Evolutionary conservation across 2,113 vertebrate species (phyloP), one percentile per base, ranked within the genome.

Genomic region (Dasypus novemcinctus): DNA sequence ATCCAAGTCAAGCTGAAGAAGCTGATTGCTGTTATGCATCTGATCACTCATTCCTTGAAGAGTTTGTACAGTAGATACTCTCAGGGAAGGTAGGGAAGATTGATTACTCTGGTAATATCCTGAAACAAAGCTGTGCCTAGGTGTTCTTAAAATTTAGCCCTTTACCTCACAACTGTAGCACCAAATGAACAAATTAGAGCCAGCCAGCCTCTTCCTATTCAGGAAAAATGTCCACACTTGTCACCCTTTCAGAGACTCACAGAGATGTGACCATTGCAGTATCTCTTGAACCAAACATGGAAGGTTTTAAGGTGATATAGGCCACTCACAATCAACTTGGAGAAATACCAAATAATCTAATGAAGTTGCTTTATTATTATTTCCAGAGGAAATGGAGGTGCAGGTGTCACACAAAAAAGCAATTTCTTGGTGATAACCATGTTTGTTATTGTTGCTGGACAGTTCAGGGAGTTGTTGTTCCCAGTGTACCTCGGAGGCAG

Each of bases 1-100:
- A 20, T 1, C 78, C 79, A 21, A 41, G 49, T 13, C 33, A 10
- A 69, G 36, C 0, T 10, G 18, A 46, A 59, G 69, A 57, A n/a
- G 43, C 68, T 0, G 0, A 4, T n/a, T 25, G n/a, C 29, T 6
- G 15, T 57, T 31, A 2, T 0, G 2, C 0, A 0, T 7, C 64
- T 4, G 25, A 33, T 5, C 14, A 4, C 4, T 6, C 27, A 1
- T 14, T 25, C 38, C 0, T 18, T 18, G 7, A 33, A 23, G 68
- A 78, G 29, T 27, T 11, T n/a, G 57, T 4, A 21, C 27, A 13
- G 12, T 18, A 49, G 4, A 0, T 80, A 43, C 17, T 33, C 31
- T 54, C 33, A 33, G 74, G 78, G 52, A 33, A 59, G 68, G 52
- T 33, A 33, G 74, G 78, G 43, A 27, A 52, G 74, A 61, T 33